Conservation (phyloP, 2,888 invertebrate species). For the Cataglyphis albicans region DNA sequence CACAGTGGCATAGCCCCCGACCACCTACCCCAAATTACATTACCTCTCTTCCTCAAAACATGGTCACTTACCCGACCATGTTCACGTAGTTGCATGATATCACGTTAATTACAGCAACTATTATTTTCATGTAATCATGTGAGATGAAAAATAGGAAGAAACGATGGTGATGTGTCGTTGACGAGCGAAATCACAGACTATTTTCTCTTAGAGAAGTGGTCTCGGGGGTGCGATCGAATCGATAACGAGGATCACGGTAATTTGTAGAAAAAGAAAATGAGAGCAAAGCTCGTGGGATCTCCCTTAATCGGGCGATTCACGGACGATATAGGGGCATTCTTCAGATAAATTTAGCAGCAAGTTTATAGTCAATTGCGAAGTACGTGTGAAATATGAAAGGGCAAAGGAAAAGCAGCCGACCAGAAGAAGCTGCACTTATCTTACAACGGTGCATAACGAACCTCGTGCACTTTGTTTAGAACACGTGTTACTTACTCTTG, state of each 20-base stretch:
- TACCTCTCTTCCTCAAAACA: slow-evolving; percentile 84
- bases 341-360: slow-evolving; percentile 64
- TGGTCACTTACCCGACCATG: slow-evolving; percentile 84
- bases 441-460: slow-evolving; percentile 49
- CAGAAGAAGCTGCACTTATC: slow-evolving; percentile 17
- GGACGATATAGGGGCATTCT: slow-evolving; percentile 57
- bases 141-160: slow-evolving; percentile 34
- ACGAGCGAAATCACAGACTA: slow-evolving; percentile 28
- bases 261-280: not conserved
- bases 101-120: slow-evolving; percentile 17
- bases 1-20: slow-evolving; percentile 85
- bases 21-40: slow-evolving; percentile 85
- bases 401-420: slow-evolving; percentile 8
- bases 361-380: slow-evolving; percentile 69
- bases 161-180: slow-evolving; percentile 17
- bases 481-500: slow-evolving; percentile 71
- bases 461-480: slow-evolving; percentile 60
- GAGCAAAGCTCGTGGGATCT: slow-evolving; percentile 13
- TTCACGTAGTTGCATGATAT: slow-evolving; percentile 79
- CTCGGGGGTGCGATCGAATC: slow-evolving; percentile 46
- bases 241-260: slow-evolving; percentile 24
- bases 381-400: slow-evolving; percentile 40
- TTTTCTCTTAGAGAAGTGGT: slow-evolving; percentile 55
- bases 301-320: slow-evolving; percentile 4
- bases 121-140: not conserved